Conservation (phyloP, 1,140 invertebrate species). For the Brachionus manjavacas region DNA sequence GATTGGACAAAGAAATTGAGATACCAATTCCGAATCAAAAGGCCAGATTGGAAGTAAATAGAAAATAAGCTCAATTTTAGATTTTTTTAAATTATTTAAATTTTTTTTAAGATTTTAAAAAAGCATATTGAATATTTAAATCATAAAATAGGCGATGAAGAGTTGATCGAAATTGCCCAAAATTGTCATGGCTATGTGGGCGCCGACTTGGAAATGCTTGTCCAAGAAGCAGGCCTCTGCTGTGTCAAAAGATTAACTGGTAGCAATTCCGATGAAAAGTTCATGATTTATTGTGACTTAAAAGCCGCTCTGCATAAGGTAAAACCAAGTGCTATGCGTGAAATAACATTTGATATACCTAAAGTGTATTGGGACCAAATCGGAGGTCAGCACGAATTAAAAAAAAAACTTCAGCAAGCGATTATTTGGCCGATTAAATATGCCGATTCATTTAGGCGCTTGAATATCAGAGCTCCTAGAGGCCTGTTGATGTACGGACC, state of each 20-base stretch:
- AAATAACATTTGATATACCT: conserved; percentile 71
- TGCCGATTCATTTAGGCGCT: conserved; percentile 61
- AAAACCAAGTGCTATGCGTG: conserved; percentile 82
- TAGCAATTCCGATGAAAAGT: conserved; percentile 42
- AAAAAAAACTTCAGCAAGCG: conserved; percentile 77
- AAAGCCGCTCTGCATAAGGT: conserved; percentile 66
- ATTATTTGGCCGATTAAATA: conserved; percentile 87
- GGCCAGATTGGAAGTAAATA: conserved; percentile 56
- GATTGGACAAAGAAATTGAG: conserved; percentile 87
- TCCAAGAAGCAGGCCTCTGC: conserved; percentile 60
- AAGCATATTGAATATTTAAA: conserved; percentile 46
- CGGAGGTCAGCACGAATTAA: conserved; percentile 79
- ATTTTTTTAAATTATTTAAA: background rate
- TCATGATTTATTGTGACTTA: conserved; percentile 54
- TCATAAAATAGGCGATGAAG: conserved; percentile 61
- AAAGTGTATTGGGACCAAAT: conserved; percentile 76
- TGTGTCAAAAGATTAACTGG: conserved; percentile 50
- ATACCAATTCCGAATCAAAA: conserved; percentile 76
- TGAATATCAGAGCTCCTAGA: conserved; percentile 63
- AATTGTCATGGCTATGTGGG: conserved; percentile 80
- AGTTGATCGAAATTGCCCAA: conserved; percentile 65
- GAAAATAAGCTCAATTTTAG: conserved; percentile 40
- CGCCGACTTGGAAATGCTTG: conserved; percentile 72
- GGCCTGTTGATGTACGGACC: conserved; percentile 70
- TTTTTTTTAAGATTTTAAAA: conserved; percentile 49